Percentiles rank a stretch among this genome's conserved stretches.
Evolutionary conservation across 1,140 invertebrate genomes (phyloP).

Genomic region (Trichonephila clavipes): DNA sequence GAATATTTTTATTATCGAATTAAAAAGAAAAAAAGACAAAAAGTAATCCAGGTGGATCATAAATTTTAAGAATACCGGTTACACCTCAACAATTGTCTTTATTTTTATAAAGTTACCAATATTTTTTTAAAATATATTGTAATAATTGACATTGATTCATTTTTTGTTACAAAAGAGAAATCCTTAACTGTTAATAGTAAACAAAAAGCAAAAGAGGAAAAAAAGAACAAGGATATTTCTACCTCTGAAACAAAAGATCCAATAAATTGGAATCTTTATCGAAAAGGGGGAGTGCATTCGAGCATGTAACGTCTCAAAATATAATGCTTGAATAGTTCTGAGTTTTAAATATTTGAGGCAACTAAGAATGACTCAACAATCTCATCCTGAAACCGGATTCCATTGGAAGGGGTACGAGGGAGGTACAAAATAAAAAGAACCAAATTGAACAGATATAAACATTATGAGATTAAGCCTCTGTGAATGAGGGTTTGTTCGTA

Average conservation of each 20-base stretch:
- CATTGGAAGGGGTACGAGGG: background rate
- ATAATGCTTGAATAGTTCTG: slow-evolving; percentile 27
- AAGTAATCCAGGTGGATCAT: background rate
- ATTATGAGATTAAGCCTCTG: slow-evolving; percentile 34
- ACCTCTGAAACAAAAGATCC: slow-evolving; percentile 17
- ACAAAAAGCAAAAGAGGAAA: background rate
- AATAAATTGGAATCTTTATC: slow-evolving; percentile 39
- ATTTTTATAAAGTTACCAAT: slow-evolving; percentile 3
- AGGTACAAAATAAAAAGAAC: background rate
- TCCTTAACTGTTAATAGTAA: background rate
- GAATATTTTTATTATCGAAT: too few relatives aligned
- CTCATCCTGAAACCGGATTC: background rate
- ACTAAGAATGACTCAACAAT: slow-evolving; percentile 16
- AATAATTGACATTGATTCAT: background rate
- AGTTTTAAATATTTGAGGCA: slow-evolving; percentile 23
- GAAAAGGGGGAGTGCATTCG: background rate
- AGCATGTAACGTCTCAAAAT: slow-evolving; percentile 11
- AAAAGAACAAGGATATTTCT: background rate
- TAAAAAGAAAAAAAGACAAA: too few relatives aligned
- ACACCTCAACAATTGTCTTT: background rate
- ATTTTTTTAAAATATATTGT: background rate
- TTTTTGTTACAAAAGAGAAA: background rate
- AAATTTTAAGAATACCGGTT: background rate
- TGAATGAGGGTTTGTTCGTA: slow-evolving; percentile 22
- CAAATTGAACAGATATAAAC: slow-evolving; percentile 31